Evolutionary conservation across 2,113 vertebrate species (phyloP), one percentile per base, ranked within the genome.

Genomic region (Seriola quinqueradiata): DNA sequence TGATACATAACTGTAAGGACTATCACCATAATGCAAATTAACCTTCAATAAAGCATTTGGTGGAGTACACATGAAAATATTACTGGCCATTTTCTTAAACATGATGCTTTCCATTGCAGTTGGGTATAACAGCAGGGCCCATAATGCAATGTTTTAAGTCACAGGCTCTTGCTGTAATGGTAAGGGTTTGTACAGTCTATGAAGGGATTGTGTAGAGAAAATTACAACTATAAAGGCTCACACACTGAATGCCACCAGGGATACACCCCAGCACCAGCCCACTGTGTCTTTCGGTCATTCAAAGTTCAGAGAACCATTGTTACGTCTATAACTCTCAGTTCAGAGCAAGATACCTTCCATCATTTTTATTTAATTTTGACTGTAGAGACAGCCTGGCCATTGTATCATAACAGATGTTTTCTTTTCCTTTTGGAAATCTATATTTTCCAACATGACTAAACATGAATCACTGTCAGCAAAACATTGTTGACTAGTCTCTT

Each of bases 351-450:
- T 28, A 70, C 17, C 3, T 16, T 73, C 50, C 50, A 54, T 66
- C 13, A 76, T 82, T 44, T 72, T 38, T 55, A 34, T 84, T 32
- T 59, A 10, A 61, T 77, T 84, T 82, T 77, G 19, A 73, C 60
- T 82, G 16, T 40, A 61, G 58, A 58, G 36, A 38, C 57, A 76
- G 28, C 36, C 14, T 10, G 1, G 44, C 77, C 40, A 17, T 77
- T 74, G 81, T 89, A 69, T 90, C 79, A 78, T 34, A 83, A 73
- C 92, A 86, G 87, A 89, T 90, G 83, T 87, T 91, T 83, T 72
- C 44, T 60, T 82, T 67, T 69, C 28, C 44, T 60, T 83, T 89
- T 76, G 75, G 60, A 73, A 74, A 58, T 75, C 68, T n/a, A 3
- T 23, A 72, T 80, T 86, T 83, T 84, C 82, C 84, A 70, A 48